Evolutionary conservation across 2,888 invertebrate genomes (phyloP).

Genomic region (Hydriomena furcata): DNA sequence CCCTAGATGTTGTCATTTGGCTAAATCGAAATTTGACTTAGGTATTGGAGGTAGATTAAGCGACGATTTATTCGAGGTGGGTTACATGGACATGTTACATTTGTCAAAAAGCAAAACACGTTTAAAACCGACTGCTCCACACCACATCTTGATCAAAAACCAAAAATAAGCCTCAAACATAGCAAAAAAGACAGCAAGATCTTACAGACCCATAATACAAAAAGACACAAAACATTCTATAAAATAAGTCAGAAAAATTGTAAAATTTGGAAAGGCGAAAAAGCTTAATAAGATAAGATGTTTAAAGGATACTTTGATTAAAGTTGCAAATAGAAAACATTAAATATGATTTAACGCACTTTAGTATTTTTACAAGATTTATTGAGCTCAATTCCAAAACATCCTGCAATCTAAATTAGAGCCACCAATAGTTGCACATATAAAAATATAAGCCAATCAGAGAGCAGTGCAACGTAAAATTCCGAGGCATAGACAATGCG

Average conservation of each 20-base stretch:
- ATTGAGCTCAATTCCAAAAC: background rate
- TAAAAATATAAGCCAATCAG: conserved; percentile 15
- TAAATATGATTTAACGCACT: background rate
- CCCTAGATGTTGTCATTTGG: background rate
- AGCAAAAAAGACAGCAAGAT: background rate
- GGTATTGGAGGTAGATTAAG: background rate
- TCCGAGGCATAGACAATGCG: conserved; percentile 47
- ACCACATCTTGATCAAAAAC: conserved; percentile 54
- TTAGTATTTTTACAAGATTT: background rate
- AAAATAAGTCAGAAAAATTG: background rate
- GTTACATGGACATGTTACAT: conserved; percentile 1
- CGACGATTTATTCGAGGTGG: background rate
- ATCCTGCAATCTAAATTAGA: background rate
- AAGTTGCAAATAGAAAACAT: background rate
- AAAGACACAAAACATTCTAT: background rate
- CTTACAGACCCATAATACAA: background rate
- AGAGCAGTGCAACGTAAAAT: conserved; percentile 3
- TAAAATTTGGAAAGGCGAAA: conserved; percentile 24
- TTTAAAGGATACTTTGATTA: too few relatives aligned
- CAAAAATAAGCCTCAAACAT: conserved; percentile 1
- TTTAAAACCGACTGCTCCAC: conserved; percentile 28
- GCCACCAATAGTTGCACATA: conserved; percentile 10
- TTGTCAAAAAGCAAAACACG: conserved; percentile 2
- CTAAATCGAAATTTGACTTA: background rate
- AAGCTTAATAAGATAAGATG: background rate